Conservation (phyloP, 2,888 invertebrate species). For the Stictocephala bisonia region DNA sequence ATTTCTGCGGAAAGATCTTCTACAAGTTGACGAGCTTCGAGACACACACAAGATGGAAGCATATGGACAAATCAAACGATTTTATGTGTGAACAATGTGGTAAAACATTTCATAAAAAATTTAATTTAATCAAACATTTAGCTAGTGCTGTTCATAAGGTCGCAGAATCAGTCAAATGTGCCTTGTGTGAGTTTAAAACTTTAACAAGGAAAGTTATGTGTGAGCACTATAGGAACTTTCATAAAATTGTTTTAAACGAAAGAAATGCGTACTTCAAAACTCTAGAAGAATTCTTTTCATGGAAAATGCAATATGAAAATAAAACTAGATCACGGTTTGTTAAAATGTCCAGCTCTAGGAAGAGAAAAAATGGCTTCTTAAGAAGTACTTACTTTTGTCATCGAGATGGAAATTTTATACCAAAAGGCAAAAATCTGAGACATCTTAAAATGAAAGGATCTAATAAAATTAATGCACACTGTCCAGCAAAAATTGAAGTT, state of each 20-base stretch:
- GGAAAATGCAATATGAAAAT: conserved; percentile 55
- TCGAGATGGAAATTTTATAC: conserved; percentile 55
- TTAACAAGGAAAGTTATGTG: conserved; percentile 48
- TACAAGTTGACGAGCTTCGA: conserved; percentile 10
- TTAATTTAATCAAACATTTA: conserved; percentile 29
- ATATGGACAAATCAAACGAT: conserved; percentile 21
- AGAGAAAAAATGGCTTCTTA: conserved; percentile 51
- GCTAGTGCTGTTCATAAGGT: conserved; percentile 5
- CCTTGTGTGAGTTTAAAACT: conserved; percentile 47
- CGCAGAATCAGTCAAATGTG: conserved; percentile 40
- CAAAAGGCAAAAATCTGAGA: conserved; percentile 53
- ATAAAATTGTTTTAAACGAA: conserved; percentile 47
- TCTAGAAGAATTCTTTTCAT: conserved; percentile 51
- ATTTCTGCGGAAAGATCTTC: conserved; percentile 17
- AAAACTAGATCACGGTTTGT: conserved; percentile 53
- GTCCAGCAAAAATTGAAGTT: conserved; percentile 56
- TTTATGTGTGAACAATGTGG: conserved; percentile 34
- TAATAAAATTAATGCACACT: conserved; percentile 58
- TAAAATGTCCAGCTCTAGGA: conserved; percentile 48
- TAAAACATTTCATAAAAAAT: conserved; percentile 25
- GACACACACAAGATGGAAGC: conserved; percentile 25
- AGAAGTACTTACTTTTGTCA: conserved; percentile 54
- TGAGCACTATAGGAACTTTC: conserved; percentile 51
- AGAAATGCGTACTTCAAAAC: conserved; percentile 52
- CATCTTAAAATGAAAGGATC: conserved; percentile 53